Percentiles rank a stretch among this genome's conserved stretches.
Conservation (phyloP, 2,113 vertebrate species). For the Rhagologus leucostigma region DNA sequence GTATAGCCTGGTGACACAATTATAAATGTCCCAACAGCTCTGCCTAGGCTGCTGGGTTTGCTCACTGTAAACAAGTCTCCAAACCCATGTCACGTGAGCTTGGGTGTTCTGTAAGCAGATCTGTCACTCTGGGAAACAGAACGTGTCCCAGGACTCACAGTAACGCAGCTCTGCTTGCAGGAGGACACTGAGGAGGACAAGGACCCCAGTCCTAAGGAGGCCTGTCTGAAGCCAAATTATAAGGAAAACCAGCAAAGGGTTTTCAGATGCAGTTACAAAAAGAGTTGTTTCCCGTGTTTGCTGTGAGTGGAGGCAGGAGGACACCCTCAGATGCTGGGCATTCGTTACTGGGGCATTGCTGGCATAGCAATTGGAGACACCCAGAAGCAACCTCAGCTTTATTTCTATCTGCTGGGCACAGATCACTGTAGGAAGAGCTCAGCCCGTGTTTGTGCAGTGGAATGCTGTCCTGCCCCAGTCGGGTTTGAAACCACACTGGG, state of each 20-base stretch:
- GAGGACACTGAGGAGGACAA: background rate
- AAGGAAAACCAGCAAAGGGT: background rate
- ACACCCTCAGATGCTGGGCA: background rate
- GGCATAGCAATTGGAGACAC: background rate
- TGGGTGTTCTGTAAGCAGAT: background rate
- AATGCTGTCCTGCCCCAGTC: rapidly evolving
- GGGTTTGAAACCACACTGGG: background rate
- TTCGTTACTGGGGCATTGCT: background rate
- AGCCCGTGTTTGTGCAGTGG: background rate
- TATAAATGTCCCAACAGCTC: background rate
- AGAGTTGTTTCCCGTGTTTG: background rate
- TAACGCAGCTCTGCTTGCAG: background rate
- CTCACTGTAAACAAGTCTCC: background rate
- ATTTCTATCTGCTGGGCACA: background rate
- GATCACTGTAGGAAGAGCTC: background rate
- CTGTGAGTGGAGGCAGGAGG: background rate
- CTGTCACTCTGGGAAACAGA: background rate
- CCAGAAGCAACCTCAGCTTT: background rate
- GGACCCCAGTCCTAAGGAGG: background rate
- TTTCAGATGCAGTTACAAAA: background rate
- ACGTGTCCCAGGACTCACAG: background rate
- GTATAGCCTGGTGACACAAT: background rate
- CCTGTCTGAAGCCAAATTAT: background rate
- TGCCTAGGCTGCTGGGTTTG: background rate
- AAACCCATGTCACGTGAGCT: rapidly evolving